Conservation (phyloP, 2,113 vertebrate species). For the Zootoca vivipara region DNA sequence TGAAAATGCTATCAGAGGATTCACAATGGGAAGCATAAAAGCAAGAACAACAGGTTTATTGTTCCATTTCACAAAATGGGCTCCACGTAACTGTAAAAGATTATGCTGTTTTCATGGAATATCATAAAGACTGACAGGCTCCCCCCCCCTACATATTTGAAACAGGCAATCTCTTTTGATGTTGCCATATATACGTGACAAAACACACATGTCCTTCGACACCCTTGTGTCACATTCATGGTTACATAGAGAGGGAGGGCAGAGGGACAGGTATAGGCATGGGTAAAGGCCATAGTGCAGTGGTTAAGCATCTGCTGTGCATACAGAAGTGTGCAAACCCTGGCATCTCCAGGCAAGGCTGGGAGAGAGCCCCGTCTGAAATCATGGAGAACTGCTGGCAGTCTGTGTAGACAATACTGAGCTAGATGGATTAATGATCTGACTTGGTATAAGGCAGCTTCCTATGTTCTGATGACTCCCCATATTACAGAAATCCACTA, state of each 20-base stretch:
- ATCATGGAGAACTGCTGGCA: too few relatives aligned
- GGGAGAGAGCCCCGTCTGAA: too few relatives aligned
- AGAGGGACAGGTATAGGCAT: background rate
- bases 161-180: background rate
- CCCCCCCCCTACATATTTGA: background rate
- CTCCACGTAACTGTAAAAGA: slow-evolving; percentile 13
- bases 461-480: too few relatives aligned
- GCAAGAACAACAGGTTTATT: slow-evolving; percentile 23
- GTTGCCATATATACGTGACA: slow-evolving; percentile 29
- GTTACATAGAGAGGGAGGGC: background rate
- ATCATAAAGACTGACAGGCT: slow-evolving; percentile 20
- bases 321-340: too few relatives aligned
- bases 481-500: background rate
- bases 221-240: background rate
- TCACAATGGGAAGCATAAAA: background rate
- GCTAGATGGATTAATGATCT: too few relatives aligned
- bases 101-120: background rate
- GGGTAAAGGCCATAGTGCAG: background rate
- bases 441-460: too few relatives aligned
- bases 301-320: too few relatives aligned
- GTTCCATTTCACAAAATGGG: background rate
- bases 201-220: background rate
- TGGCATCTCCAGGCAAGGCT: too few relatives aligned
- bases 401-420: too few relatives aligned
- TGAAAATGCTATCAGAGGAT: slow-evolving; percentile 16